phyloP scores from a whole-genome alignment of 1,140 invertebrate genomes.

The Sesamia nonagrioides region DNA sequence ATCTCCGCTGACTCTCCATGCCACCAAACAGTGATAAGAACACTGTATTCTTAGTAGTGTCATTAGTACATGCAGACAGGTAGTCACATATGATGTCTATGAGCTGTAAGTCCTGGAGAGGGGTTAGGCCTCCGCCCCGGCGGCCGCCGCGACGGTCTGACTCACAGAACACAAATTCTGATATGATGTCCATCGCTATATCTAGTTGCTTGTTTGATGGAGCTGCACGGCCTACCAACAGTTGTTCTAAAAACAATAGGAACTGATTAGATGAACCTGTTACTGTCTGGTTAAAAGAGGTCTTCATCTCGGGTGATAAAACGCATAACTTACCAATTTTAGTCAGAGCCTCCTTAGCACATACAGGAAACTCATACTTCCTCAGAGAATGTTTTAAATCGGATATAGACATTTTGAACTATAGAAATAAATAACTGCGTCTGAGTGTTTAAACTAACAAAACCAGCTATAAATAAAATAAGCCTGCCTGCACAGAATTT shows the following conservation, averaged over 20 bases:
- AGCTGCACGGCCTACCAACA: slow-evolving; percentile 77
- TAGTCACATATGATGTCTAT: slow-evolving; percentile 93
- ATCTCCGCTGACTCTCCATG: slow-evolving; percentile 90
- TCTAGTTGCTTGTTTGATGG: slow-evolving; percentile 85
- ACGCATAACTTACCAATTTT: slow-evolving; percentile 73
- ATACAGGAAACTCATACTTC: slow-evolving; percentile 83
- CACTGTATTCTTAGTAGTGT: slow-evolving; percentile 93
- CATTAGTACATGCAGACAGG: slow-evolving; percentile 90
- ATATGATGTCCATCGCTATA: slow-evolving; percentile 92
- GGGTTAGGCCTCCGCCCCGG: slow-evolving; percentile 86
- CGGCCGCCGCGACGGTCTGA: slow-evolving; percentile 90
- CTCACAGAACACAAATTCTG: slow-evolving; percentile 94
- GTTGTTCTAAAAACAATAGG: slow-evolving; percentile 77
- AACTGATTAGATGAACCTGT: neutral
- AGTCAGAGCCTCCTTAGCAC: slow-evolving; percentile 81
- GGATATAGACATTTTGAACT: slow-evolving; percentile 73
- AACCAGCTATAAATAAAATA: too few relatives aligned
- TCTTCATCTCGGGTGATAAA: neutral
- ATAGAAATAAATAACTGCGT: too few relatives aligned
- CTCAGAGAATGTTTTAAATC: slow-evolving; percentile 82
- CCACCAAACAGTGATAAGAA: slow-evolving; percentile 93
- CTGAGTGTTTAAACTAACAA: too few relatives aligned
- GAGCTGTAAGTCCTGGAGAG: slow-evolving; percentile 92
- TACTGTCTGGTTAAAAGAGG: neutral
- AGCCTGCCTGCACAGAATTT: too few relatives aligned